Evolutionary conservation across 2,888 invertebrate genomes (phyloP).

Genomic region (Calliopum simillimum): DNA sequence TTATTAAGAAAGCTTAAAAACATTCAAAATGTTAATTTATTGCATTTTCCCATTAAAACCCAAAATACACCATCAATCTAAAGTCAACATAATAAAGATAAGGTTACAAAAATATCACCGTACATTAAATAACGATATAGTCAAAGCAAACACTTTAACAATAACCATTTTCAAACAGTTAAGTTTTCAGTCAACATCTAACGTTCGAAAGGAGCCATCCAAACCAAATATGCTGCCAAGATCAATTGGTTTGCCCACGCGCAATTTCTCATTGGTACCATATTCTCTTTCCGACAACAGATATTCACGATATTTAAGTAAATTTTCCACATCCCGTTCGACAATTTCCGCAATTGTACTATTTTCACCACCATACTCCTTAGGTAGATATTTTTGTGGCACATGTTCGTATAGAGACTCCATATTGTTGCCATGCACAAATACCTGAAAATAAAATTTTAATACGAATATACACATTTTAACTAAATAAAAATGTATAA

Average conservation of each 20-base stretch:
- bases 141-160: too few relatives aligned
- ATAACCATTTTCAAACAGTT: too few relatives aligned
- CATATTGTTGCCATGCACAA: slow-evolving; percentile 70
- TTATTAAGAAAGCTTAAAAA: too few relatives aligned
- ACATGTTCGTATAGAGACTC: slow-evolving; percentile 72
- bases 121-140: too few relatives aligned
- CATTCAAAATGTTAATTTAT: too few relatives aligned
- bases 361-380: slow-evolving; percentile 75
- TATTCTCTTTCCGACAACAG: slow-evolving; percentile 55
- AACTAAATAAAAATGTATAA: background rate
- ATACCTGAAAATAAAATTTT: slow-evolving; percentile 64
- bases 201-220: slow-evolving; percentile 58
- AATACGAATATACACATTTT: background rate
- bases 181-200: slow-evolving; percentile 50
- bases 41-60: too few relatives aligned
- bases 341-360: slow-evolving; percentile 65
- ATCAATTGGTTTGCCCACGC: slow-evolving; percentile 49
- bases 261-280: slow-evolving; percentile 53
- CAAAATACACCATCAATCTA: too few relatives aligned
- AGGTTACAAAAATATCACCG: too few relatives aligned
- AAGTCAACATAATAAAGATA: too few relatives aligned
- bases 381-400: slow-evolving; percentile 72
- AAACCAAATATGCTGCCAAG: slow-evolving; percentile 55
- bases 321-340: slow-evolving; percentile 46
- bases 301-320: slow-evolving; percentile 49